Percentiles rank a stretch among this genome's conserved stretches.
Evolutionary conservation across 2,888 invertebrate species (phyloP).

Genomic region (Gibbula magus): DNA sequence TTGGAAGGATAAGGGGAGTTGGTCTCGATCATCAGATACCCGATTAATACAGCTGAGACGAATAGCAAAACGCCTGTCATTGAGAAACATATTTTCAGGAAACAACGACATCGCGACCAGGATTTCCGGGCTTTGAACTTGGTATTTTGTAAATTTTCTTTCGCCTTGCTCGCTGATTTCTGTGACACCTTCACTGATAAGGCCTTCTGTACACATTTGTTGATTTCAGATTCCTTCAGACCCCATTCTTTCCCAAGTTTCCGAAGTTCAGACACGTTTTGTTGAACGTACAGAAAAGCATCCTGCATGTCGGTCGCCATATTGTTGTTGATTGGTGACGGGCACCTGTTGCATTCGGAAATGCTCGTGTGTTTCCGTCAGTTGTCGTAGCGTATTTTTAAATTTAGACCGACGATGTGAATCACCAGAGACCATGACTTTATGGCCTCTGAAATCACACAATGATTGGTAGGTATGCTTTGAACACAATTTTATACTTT

Average conservation of each 20-base stretch:
- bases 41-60: neutral
- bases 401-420: no score
- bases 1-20: neutral
- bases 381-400: no score
- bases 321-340: neutral
- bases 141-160: neutral
- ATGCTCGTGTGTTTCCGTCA: no score
- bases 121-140: neutral
- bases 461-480: no score
- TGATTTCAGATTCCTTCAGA: neutral
- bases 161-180: neutral
- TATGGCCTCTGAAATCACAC: no score
- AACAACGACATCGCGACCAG: neutral
- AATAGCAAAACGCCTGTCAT: neutral
- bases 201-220: neutral
- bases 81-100: neutral
- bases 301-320: constrained; percentile 9
- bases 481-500: no score
- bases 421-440: no score
- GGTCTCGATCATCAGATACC: neutral
- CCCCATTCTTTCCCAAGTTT: constrained; percentile 14
- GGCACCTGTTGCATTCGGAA: no score
- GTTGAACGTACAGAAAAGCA: neutral
- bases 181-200: neutral
- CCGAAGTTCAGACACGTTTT: constrained; percentile 9